A percentile compares a stretch with the other conserved stretches of the same genome.
Evolutionary conservation across 1,140 invertebrate genomes (phyloP).

Genomic region (Ostrea edulis): DNA sequence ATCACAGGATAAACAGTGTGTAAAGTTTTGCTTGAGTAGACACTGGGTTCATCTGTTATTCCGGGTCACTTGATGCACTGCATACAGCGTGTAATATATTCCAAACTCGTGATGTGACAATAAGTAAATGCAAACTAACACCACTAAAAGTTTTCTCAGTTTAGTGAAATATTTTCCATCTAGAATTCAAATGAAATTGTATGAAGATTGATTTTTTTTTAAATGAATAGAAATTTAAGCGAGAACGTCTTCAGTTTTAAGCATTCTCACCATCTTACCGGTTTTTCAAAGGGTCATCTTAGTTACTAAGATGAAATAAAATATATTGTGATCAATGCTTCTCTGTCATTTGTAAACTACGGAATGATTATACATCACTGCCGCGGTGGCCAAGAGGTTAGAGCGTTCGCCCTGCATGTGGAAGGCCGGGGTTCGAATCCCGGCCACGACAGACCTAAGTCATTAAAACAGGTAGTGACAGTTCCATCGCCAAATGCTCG

Average conservation of each 20-base stretch:
- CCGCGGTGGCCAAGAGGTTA: too few species aligned
- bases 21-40: background rate
- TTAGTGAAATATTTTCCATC: background rate
- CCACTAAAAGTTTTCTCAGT: background rate
- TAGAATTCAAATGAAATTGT: background rate
- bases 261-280: too few species aligned
- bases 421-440: too few species aligned
- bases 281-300: too few species aligned
- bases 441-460: too few species aligned
- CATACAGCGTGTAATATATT: background rate
- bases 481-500: too few species aligned
- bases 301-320: too few species aligned
- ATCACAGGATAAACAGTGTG: background rate
- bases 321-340: too few species aligned
- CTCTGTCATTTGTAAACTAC: too few species aligned
- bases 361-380: too few species aligned
- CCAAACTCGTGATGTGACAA: background rate
- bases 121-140: background rate
- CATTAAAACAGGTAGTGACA: too few species aligned
- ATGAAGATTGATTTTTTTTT: background rate
- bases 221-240: background rate
- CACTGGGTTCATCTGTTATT: background rate
- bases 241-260: background rate
- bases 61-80: background rate
- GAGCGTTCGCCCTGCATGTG: too few species aligned